phyloP scores from a whole-genome alignment of 1,140 invertebrate species.

The Caenorhabditis brenneri region DNA sequence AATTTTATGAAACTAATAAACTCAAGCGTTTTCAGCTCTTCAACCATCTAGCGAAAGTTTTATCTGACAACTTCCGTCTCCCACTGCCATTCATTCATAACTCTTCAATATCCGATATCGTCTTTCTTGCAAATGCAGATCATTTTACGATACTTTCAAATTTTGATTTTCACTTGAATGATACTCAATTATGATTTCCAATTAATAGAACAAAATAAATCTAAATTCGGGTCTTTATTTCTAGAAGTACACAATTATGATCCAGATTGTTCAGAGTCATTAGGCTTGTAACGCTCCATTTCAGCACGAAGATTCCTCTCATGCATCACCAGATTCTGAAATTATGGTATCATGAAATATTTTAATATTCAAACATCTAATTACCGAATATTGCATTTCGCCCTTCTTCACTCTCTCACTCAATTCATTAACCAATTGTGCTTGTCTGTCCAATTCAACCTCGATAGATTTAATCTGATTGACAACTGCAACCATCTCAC shows the following conservation, averaged over 20 bases:
- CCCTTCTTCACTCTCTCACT: slow-evolving; percentile 17
- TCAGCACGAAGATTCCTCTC: neutral
- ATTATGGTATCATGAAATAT: neutral
- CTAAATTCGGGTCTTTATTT: neutral
- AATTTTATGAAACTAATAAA: too few relatives aligned
- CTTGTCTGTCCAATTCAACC: slow-evolving; percentile 10
- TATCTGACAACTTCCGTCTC: slow-evolving; percentile 25
- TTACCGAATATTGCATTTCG: slow-evolving; percentile 19
- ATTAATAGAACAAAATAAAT: neutral
- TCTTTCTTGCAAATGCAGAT: slow-evolving; percentile 11
- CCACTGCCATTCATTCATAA: slow-evolving; percentile 26
- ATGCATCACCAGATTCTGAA: slow-evolving; percentile 27
- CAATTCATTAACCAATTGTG: slow-evolving; percentile 12
- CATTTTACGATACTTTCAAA: slow-evolving; percentile 20
- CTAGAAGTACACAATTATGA: neutral
- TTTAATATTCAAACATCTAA: too few relatives aligned
- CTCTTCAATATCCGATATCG: neutral
- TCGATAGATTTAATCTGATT: slow-evolving; percentile 26
- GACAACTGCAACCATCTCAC: slow-evolving; percentile 32
- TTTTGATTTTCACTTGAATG: neutral
- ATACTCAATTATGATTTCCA: neutral
- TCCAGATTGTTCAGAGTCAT: neutral
- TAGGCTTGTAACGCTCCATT: neutral
- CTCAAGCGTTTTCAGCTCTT: slow-evolving; percentile 35
- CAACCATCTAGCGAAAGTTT: slow-evolving; percentile 8